These are phyloP conservation scores for Embidobia sp. DNA, from an alignment of 2,888 invertebrate species.

Conservation along the genomic window DNA sequence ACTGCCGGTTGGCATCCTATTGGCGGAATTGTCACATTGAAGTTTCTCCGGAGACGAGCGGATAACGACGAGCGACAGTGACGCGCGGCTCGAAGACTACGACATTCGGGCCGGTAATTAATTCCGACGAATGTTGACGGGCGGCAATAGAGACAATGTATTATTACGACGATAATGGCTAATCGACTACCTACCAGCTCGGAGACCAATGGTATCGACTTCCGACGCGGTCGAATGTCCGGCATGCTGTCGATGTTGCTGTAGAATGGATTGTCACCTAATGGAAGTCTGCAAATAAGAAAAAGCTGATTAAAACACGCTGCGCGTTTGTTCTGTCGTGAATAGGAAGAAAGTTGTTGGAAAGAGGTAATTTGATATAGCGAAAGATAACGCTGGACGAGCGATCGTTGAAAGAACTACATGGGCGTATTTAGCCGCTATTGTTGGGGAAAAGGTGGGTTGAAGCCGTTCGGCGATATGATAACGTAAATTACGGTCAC, in stretches of 20 bases:
- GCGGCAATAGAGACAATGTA: slow-evolving; percentile 74
- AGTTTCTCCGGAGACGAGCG: slow-evolving; percentile 28
- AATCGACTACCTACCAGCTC: slow-evolving; percentile 94
- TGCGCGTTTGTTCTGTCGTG: not conserved
- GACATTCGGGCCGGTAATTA: slow-evolving; percentile 69
- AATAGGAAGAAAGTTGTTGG: not conserved
- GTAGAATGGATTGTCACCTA: slow-evolving; percentile 98
- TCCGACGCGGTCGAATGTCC: slow-evolving; percentile 97
- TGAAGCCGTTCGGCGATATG: not conserved
- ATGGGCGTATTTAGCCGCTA: too few species aligned
- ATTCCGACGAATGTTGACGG: slow-evolving; percentile 70
- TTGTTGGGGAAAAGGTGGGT: not conserved
- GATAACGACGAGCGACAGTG: slow-evolving; percentile 65
- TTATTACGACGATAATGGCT: slow-evolving; percentile 75
- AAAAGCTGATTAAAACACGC: slow-evolving; percentile 41
- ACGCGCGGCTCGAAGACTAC: slow-evolving; percentile 56
- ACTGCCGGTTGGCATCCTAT: slow-evolving; percentile 39
- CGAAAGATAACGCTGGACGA: too few species aligned
- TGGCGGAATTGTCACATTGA: slow-evolving; percentile 41
- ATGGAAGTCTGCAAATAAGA: slow-evolving; percentile 86
- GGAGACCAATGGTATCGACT: slow-evolving; percentile 98
- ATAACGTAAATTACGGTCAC: slow-evolving; percentile 15
- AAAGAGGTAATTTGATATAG: too few species aligned
- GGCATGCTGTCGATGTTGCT: slow-evolving; percentile 99
- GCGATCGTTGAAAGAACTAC: too few species aligned